A percentile compares a stretch with the other conserved stretches of the same genome.
phyloP scores from a whole-genome alignment of 2,888 invertebrate species.

The Dicranocentrus wangi region DNA sequence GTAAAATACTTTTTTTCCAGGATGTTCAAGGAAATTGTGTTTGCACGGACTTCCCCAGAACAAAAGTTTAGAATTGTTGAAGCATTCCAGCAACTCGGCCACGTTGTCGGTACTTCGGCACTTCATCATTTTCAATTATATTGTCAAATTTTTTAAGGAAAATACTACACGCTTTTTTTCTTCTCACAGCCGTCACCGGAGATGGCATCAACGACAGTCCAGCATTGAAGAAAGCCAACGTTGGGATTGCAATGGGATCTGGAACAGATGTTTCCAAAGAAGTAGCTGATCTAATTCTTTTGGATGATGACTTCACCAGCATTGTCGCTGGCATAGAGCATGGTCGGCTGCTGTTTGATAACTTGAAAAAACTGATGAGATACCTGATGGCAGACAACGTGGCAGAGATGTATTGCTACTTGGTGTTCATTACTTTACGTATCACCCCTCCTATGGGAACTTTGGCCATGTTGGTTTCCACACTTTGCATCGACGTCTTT shows the following conservation, averaged over 20 bases:
- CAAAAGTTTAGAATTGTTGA: constrained; percentile 80
- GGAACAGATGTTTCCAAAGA: constrained; percentile 88
- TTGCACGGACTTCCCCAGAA: constrained; percentile 77
- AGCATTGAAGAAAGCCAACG: constrained; percentile 87
- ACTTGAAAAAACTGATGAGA: constrained; percentile 97
- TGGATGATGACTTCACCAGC: constrained; percentile 92
- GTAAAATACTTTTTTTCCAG: too few relatives aligned
- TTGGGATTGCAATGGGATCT: constrained; percentile 86
- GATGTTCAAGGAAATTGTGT: constrained; percentile 74
- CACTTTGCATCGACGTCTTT: neutral
- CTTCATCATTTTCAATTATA: neutral
- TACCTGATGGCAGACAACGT: constrained; percentile 98
- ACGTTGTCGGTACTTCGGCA: constrained; percentile 87
- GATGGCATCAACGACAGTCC: constrained; percentile 86
- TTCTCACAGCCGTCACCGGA: neutral
- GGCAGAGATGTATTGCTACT: constrained; percentile 90
- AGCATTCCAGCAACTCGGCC: constrained; percentile 85
- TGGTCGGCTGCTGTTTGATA: constrained; percentile 96
- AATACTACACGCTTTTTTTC: neutral
- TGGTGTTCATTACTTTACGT: constrained; percentile 70
- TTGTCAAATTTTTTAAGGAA: neutral
- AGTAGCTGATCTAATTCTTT: constrained; percentile 76
- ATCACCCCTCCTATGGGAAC: constrained; percentile 75
- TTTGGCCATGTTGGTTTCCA: neutral
- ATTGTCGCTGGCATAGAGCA: constrained; percentile 92